Evolutionary conservation across 92 coral and sea anemone species (phyloP), one percentile per base, ranked within the genome.

Genomic region (Parazoanthus darwini): DNA sequence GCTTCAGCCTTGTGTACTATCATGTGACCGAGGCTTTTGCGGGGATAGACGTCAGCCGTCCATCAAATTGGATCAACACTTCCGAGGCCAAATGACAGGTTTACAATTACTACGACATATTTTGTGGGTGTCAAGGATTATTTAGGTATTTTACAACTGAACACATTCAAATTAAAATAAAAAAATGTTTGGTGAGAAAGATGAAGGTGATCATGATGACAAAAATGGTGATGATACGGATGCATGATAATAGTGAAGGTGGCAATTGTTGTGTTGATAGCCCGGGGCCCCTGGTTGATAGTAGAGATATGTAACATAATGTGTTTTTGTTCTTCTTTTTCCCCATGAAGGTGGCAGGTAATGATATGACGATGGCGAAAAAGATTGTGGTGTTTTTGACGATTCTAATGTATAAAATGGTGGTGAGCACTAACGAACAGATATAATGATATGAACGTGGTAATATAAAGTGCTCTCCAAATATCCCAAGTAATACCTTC

Each of bases 11-110:
- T n/a, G n/a, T 50, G 33, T 48, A 43, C 38, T 79, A 22, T 51
- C 20, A 6, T 79, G 13, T 11, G 83, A 38, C 8, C 54, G 83
- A 51, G 83, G 2, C 35, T 79, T 3, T 79, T n/a, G 68, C 70
- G 10, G 83, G 70, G 0, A 79, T 79, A 15, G 25, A 79, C 11
- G 68, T 79, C 18, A 54, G 51, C 63, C 66, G 83, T 10, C 83
- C 83, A 8, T 79, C 16, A 18, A n/a, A 44, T 51, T 79, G 83
- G 83, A 79, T n/a, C 38, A 50, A 54, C n/a, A 50, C 68, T 79
- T 79, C 25, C 56, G 58, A 25, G 1, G 9, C 13, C 83, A 79
- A 29, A 51, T 25, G 46, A 33, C 83, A 79, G 83, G 83, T 79
- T 48, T n/a, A 70, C 46, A 36, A 5, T 63, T 0, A 16, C 68